Evolutionary conservation across 2,888 invertebrate species (phyloP), one percentile per base, ranked within the genome.

Genomic region (Peribatodes rhomboidaria): DNA sequence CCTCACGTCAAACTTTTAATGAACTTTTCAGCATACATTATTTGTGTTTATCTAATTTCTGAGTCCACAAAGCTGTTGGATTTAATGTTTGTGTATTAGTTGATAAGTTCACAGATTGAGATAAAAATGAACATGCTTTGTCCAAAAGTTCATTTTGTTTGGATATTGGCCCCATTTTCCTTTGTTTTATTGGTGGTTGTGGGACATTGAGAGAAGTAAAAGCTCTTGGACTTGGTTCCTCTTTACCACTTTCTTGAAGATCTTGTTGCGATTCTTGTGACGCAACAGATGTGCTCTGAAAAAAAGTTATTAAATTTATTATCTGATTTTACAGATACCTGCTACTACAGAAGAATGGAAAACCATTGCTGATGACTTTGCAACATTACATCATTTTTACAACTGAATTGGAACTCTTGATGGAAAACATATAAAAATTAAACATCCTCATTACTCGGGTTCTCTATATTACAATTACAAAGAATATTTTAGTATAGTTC

Each of bases 381-480:
- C 11, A 42, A 44, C 31, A 41, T 42, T 31, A 20, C 35, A 42
- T 41, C 22, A 59, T 16, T 56, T 62, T 16, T 42, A 41, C 22
- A 63, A 58, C 14, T 64, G 59, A 20, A 10, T 55, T 22, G 60
- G 65, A n/a, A 56, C 60, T 9, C 14, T 65, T 20, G 65, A 65
- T 60, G 60, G 65, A 2, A 65, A 59, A 42, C 59, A 65, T 44
- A 22, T 60, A 3, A 14, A 10, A 35, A 55, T 64, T 49, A 10
- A 35, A 55, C 10, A 39, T 16, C 58, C 64, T 22, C 41, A 7
- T 16, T 14, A 59, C 33, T 49, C 54, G 20, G 64, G 64, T n/a
- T 54, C 54, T 35, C 16, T 33, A n/a, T 59, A 64, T 47, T 64
- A 55, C 20, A 64, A 64, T 35, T 59, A 64, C 47, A 64, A 64